Evolutionary conservation across 2,797 vertebrate species (phyloP).

Genomic region (Malurus leucopterus): DNA sequence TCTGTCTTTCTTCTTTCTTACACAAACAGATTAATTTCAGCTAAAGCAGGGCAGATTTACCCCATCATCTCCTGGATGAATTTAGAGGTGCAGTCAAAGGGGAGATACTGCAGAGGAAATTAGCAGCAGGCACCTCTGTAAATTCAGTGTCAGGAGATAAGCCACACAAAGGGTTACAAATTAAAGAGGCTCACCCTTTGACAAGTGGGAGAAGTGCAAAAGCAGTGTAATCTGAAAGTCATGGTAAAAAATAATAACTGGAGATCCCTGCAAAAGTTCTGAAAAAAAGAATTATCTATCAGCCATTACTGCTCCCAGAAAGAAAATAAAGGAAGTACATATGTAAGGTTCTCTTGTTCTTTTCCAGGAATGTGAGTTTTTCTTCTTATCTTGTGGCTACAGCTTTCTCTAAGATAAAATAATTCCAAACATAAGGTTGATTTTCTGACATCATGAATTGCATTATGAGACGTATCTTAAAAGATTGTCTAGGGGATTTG

Average conservation of each 20-base stretch:
- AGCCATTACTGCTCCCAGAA: background rate
- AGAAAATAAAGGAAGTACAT: background rate
- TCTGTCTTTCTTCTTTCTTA: background rate
- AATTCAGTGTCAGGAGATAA: background rate
- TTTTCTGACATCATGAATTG: background rate
- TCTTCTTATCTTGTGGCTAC: constrained; percentile 23
- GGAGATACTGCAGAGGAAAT: background rate
- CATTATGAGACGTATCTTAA: background rate
- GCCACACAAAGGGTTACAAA: constrained; percentile 8
- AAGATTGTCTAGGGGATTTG: background rate
- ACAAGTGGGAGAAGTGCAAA: background rate
- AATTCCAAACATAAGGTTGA: background rate
- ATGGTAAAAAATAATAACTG: background rate
- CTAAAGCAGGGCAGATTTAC: background rate
- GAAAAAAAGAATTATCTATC: background rate
- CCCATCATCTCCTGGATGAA: background rate
- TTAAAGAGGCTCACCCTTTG: background rate
- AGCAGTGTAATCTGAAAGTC: constrained; percentile 13
- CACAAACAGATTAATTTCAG: background rate
- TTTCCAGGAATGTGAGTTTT: background rate
- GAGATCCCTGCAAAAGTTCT: background rate
- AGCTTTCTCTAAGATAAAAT: constrained; percentile 28
- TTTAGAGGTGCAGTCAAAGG: background rate
- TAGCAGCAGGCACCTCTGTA: background rate
- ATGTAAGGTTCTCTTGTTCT: background rate